Evolutionary conservation across 2,797 vertebrate species (phyloP).

Genomic region (Lophius americanus): DNA sequence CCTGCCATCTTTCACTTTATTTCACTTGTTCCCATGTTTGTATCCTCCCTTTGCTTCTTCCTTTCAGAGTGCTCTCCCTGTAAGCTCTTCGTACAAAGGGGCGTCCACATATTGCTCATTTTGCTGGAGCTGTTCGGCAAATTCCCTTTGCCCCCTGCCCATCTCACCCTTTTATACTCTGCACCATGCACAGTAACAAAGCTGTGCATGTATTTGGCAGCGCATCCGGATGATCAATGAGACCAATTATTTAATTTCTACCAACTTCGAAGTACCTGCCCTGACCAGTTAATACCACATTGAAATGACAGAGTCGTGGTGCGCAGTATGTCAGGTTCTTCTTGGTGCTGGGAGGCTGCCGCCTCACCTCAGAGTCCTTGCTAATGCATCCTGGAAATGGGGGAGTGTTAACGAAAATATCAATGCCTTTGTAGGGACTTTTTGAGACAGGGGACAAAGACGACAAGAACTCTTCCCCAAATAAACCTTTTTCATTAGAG

Average conservation of each 20-base stretch:
- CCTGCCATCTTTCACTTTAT: slow-evolving; percentile 73
- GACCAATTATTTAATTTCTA: slow-evolving; percentile 15
- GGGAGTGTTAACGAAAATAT: slow-evolving; percentile 79
- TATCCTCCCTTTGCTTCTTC: slow-evolving; percentile 76
- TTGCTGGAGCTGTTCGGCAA: slow-evolving; percentile 74
- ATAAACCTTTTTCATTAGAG: slow-evolving; percentile 86
- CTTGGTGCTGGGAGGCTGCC: slow-evolving; percentile 24
- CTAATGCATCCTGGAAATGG: slow-evolving; percentile 80
- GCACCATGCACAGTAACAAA: slow-evolving; percentile 58
- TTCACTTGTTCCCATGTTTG: slow-evolving; percentile 64
- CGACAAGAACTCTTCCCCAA: slow-evolving; percentile 63
- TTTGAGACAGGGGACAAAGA: slow-evolving; percentile 74
- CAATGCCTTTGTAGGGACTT: slow-evolving; percentile 75
- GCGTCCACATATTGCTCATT: slow-evolving; percentile 83
- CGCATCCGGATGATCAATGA: slow-evolving; percentile 5
- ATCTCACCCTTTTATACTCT: slow-evolving; percentile 42
- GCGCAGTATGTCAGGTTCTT: slow-evolving; percentile 22
- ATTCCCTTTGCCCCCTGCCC: slow-evolving; percentile 65
- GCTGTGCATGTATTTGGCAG: slow-evolving; percentile 39
- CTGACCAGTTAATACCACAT: slow-evolving; percentile 40
- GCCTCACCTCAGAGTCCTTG: slow-evolving; percentile 44
- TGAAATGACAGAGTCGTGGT: background rate
- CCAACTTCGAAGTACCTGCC: slow-evolving; percentile 1
- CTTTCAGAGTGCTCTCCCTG: slow-evolving; percentile 68
- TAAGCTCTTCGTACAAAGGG: slow-evolving; percentile 81